A percentile compares a stretch with the other conserved stretches of the same genome.
Evolutionary conservation across 2,888 invertebrate species (phyloP).

Genomic region (Ceriagrion tenellum): DNA sequence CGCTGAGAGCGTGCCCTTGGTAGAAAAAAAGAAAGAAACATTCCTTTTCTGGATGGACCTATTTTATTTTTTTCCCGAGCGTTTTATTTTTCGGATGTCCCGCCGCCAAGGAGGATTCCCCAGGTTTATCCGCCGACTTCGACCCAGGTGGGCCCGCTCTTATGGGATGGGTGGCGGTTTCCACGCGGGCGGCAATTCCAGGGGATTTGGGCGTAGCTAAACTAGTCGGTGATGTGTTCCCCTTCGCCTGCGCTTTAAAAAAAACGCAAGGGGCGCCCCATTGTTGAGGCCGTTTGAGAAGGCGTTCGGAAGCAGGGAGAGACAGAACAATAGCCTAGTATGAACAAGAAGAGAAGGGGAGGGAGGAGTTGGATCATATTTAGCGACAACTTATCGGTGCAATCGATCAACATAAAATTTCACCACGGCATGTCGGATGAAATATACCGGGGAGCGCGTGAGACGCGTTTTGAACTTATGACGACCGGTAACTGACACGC

Average conservation of each 20-base stretch:
- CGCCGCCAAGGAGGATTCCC: background rate
- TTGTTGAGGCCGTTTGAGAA: background rate
- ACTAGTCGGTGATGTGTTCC: constrained; percentile 49
- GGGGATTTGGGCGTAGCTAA: constrained; percentile 49
- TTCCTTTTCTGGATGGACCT: background rate
- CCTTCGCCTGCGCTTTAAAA: background rate
- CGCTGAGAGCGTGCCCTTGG: background rate
- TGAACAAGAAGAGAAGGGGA: constrained; percentile 24
- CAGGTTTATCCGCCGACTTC: background rate
- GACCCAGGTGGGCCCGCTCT: background rate
- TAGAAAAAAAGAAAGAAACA: background rate
- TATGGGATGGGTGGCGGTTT: background rate
- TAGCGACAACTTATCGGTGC: constrained; percentile 34
- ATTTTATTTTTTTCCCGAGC: background rate
- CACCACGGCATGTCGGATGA: background rate
- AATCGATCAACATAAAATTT: constrained; percentile 10
- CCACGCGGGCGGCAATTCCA: background rate
- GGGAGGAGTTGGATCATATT: background rate
- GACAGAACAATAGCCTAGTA: constrained; percentile 27
- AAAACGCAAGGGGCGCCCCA: background rate
- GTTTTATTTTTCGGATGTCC: background rate
- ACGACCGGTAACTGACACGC: background rate
- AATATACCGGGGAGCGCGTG: background rate
- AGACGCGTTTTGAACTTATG: background rate
- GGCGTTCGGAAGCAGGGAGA: background rate